Evolutionary conservation across 2,113 vertebrate species (phyloP), one percentile per base, ranked within the genome.

Genomic region (Acrocephalus arundinaceus): DNA sequence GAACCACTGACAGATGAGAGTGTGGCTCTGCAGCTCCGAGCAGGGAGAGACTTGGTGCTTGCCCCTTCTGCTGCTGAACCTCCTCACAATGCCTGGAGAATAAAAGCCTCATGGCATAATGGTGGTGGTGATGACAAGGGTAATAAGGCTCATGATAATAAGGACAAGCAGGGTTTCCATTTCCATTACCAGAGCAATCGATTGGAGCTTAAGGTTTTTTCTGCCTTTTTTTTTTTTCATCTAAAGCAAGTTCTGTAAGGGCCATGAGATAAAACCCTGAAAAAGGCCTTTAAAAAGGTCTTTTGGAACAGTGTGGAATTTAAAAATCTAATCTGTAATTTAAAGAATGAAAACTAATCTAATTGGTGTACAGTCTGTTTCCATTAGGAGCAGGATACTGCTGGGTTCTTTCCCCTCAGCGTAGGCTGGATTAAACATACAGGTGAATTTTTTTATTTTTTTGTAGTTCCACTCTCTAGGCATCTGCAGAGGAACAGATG

Each of bases 141-240:
- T 96, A 97, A 97, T 97, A 97, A 97, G 93, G 91, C 96, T 97
- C 93, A 97, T 90, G 95, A 97, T 97, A 98, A 98, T 97, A 97
- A 96, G 97, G 93, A 97, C 96, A 96, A 97, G 96, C 97, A 97
- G 97, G 79, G 94, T 96, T 97, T 97, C 97, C 96, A 97, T 97
- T 97, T 98, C 96, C 97, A 98, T 98, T 97, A 97, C 97, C 75
- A 95, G 93, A 95, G 86, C 85, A 96, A 97, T 97, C 96, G 95
- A 97, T 97, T 89, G 57, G 94, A 35, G 76, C 63, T 92, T 88
- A 77, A 74, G 71, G 9, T 31, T 92, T 82, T 78, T 58, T 35
- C 10, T 27, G 13, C 58, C 5, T 27, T 8, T n/a, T 74, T 51
- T 33, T 85, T 85, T 62, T 43, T 86, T 54, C 65, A 66, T 94